These are phyloP conservation scores for Danio aesculapii DNA, from an alignment of 2,797 vertebrate species.

Conservation along the genomic window DNA sequence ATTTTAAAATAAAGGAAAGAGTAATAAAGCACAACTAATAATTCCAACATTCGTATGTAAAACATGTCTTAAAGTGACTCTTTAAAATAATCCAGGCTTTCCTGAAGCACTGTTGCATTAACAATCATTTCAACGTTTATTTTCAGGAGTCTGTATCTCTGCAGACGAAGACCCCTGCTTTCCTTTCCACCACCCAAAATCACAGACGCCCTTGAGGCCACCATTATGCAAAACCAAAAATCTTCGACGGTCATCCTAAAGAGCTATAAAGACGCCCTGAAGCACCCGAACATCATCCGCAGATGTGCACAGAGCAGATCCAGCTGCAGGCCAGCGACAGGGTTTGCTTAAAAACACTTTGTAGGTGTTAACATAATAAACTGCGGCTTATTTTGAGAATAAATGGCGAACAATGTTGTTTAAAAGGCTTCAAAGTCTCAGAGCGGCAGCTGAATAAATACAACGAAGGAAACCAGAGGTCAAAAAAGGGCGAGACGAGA, in stretches of 20 bases:
- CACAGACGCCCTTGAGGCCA: slow-evolving; percentile 14
- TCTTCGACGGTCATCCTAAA: background rate
- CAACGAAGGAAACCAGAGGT: slow-evolving; percentile 61
- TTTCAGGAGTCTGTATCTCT: background rate
- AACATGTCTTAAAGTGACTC: background rate
- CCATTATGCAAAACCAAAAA: slow-evolving; percentile 50
- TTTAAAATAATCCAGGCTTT: slow-evolving; percentile 31
- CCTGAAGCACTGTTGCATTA: background rate
- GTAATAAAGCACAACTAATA: background rate
- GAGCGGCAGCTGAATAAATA: slow-evolving; percentile 80
- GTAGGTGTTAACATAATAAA: slow-evolving; percentile 70
- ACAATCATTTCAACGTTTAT: slow-evolving; percentile 10
- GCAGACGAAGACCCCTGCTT: background rate
- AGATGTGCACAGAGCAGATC: slow-evolving; percentile 45
- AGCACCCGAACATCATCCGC: slow-evolving; percentile 24
- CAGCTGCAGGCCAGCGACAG: slow-evolving; percentile 15
- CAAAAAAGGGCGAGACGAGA: slow-evolving; percentile 56
- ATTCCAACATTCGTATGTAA: background rate
- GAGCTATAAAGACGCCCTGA: slow-evolving; percentile 16
- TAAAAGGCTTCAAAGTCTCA: slow-evolving; percentile 52
- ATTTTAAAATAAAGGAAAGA: background rate
- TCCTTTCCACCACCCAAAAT: slow-evolving; percentile 20
- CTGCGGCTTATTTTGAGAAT: slow-evolving; percentile 47
- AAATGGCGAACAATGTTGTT: slow-evolving; percentile 53
- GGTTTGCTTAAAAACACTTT: slow-evolving; percentile 56